Conservation (phyloP, 1,140 invertebrate genomes). For the Drosophila ercepeae region DNA sequence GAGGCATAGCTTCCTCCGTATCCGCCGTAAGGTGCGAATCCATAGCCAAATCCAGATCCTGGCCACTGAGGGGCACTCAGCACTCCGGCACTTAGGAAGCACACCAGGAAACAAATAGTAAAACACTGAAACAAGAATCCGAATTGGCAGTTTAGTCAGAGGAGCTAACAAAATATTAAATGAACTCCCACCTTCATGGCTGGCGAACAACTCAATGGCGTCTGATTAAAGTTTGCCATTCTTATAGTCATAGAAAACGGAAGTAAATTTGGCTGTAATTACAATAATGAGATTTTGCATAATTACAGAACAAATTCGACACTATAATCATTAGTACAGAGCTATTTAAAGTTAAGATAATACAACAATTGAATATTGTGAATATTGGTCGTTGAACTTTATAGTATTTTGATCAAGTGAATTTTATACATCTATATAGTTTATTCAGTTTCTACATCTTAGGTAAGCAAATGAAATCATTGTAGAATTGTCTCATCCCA, state of each 20-base stretch:
- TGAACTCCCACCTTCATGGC: constrained; percentile 55
- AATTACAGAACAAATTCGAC: constrained; percentile 44
- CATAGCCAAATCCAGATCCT: constrained; percentile 51
- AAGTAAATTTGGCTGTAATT: constrained; percentile 50
- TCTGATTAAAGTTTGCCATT: constrained; percentile 19
- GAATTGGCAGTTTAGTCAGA: background rate
- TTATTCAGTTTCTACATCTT: background rate
- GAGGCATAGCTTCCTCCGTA: constrained; percentile 48
- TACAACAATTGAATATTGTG: constrained; percentile 14
- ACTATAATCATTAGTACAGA: constrained; percentile 40
- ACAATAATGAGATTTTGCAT: constrained; percentile 52
- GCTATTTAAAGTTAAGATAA: constrained; percentile 7
- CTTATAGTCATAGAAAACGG: constrained; percentile 35
- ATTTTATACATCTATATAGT: background rate
- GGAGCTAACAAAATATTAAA: background rate
- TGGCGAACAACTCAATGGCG: constrained; percentile 24
- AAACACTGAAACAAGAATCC: constrained; percentile 13
- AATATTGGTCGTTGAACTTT: constrained; percentile 2
- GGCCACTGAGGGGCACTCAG: constrained; percentile 49
- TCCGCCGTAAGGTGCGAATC: constrained; percentile 59
- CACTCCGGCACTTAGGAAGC: constrained; percentile 18
- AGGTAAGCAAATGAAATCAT: background rate
- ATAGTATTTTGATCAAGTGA: too few relatives aligned
- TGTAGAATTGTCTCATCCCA: background rate
- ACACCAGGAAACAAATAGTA: constrained; percentile 18